Evolutionary conservation across 2,888 invertebrate genomes (phyloP), one percentile per base, ranked within the genome.

Genomic region (Byasa hedistus): DNA sequence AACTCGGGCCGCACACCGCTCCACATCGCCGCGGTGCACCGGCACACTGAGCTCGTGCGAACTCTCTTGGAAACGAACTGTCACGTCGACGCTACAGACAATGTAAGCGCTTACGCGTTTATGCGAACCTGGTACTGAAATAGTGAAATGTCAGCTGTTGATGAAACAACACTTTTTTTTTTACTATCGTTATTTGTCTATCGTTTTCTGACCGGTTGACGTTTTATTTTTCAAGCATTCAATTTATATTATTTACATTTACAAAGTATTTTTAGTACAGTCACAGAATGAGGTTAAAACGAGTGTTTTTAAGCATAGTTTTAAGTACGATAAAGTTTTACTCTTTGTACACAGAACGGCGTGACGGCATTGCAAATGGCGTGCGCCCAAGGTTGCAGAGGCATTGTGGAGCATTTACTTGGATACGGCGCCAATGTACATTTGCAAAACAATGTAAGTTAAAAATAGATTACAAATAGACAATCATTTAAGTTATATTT

Each of bases 1-100:
- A 92, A 93, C 74, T 94, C 94, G 21, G 96, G 96, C 19, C 94
- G 93, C 74, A 95, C 95, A 7, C 95, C 96, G 0, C 91, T 97
- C 36, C 96, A 96, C 78, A 92, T 95, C 61, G 96, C 96, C 0
- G 94, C 96, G 0, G 95, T 95, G 72, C 94, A 95, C 76, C 94
- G 96, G 71, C 95, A 96, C 77, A 94, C 95, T 0, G 94, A 94
- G 71, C 92, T 96, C 22, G 96, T 95, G n/a, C 93, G 93, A 70
- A 86, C 94, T 57, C 87, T 97, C 61, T 87, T 96, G 59, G 94
- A 95, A 24, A 92, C 92, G 32, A 95, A 95, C 17, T 95, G 95
- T 59, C 91, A 93, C 65, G 93, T 94, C 0, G 94, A 95, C 63
- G 84, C 89, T 21, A 81, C 82, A 0, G 91, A 91, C 69, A 84